phyloP scores from a whole-genome alignment of 2,888 invertebrate genomes.

The Iphiclides podalirius region DNA sequence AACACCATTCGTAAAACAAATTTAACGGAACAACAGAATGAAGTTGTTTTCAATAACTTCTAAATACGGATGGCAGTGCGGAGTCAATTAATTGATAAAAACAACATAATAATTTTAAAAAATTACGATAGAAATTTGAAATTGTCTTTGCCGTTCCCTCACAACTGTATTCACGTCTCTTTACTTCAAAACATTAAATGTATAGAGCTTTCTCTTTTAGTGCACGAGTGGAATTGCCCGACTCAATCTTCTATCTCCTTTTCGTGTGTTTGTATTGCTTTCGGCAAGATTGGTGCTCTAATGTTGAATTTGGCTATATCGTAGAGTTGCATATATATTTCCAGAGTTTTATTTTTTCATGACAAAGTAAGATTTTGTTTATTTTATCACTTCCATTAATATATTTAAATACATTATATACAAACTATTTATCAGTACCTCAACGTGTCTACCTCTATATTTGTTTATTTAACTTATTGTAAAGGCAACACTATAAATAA shows the following conservation, averaged over 20 bases:
- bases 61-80: conserved; percentile 20
- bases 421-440: too few relatives aligned
- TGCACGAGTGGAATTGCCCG: conserved; percentile 48
- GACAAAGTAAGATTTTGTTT: too few relatives aligned
- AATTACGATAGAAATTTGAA: too few relatives aligned
- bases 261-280: conserved; percentile 46
- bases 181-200: conserved; percentile 24
- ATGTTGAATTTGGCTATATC: conserved; percentile 25
- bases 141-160: conserved; percentile 42
- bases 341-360: too few relatives aligned
- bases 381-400: too few relatives aligned
- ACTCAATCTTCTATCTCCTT: conserved; percentile 60
- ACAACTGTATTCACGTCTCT: conserved; percentile 36
- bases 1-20: too few relatives aligned
- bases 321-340: too few relatives aligned
- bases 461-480: too few relatives aligned
- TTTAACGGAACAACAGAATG: neutral
- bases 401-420: too few relatives aligned
- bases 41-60: conserved; percentile 18
- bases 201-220: conserved; percentile 46
- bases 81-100: conserved; percentile 60
- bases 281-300: conserved; percentile 37
- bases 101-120: conserved; percentile 65
- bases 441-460: too few relatives aligned
- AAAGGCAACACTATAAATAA: too few relatives aligned